Evolutionary conservation across 1,140 invertebrate species (phyloP), one percentile per base, ranked within the genome.

Genomic region (Neodiprion pinetum): DNA sequence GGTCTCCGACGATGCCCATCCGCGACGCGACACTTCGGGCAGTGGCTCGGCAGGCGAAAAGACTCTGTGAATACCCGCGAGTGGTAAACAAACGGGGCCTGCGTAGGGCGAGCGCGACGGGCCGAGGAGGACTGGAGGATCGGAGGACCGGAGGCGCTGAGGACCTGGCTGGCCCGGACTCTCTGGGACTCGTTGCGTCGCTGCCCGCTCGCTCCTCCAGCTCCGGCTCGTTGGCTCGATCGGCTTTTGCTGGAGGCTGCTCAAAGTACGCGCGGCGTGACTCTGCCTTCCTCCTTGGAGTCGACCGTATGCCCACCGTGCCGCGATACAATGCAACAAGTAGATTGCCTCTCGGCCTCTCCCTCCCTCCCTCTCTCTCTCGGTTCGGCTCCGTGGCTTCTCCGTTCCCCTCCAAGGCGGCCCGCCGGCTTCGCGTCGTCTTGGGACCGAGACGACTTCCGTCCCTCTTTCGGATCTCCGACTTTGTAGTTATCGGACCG

Each of bases 291-390:
- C 53, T 61, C 3, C 53, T 61, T 61, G 11, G 11, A 61, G 53
- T 61, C 53, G 53, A 9, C 11, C 53, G 53, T 61, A 17, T 61
- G 53, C 53, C 53, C 53, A 61, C 53, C 8, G 9, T 61, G n/a
- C 53, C 53, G 53, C n/a, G 53, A 61, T 61, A 61, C 53, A 61
- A 61, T 61, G 53, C 53, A 61, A 61, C 53, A 61, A 61, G 53
- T 61, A 61, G 53, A 61, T 61, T 61, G 53, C 53, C 53, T 17
- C 7, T 12, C 53, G 0, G 5, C 53, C 53, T 4, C 53, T 9
- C 11, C 53, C 9, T 4, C 53, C 53, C 53, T 0, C 53, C 53
- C n/a, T 61, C 53, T 17, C 53, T 61, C 53, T 61, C 53, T 61
- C 10, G 50, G 50, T n/a, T 11, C 50, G 10, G 50, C 53, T 12